Conservation (phyloP, 2,888 invertebrate genomes). For the Uloborus plumipes region DNA sequence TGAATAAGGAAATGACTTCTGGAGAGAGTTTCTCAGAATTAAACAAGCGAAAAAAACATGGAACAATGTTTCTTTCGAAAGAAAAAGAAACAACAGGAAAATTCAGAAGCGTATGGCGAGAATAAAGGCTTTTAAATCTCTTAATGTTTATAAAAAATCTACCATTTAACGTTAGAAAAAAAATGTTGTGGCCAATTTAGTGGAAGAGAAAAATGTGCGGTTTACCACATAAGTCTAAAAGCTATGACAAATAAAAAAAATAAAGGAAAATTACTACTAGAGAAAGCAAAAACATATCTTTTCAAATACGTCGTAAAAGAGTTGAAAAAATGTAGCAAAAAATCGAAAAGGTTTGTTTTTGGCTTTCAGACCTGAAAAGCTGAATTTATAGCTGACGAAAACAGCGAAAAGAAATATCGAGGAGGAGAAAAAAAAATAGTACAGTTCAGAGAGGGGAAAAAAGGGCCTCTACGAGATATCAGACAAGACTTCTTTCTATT, state of each 20-base stretch:
- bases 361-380: constrained; percentile 11
- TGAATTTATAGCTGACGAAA: constrained; percentile 21
- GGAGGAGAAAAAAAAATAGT: background rate
- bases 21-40: too few relatives aligned
- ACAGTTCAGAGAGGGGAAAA: too few relatives aligned
- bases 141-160: too few relatives aligned
- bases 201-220: constrained; percentile 9
- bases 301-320: background rate
- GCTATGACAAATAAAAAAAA: constrained; percentile 6
- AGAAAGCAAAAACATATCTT: background rate
- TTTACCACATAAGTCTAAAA: background rate
- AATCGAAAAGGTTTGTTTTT: background rate
- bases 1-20: too few relatives aligned
- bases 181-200: constrained; percentile 8
- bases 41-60: too few relatives aligned
- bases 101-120: too few relatives aligned
- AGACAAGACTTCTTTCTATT: constrained; percentile 19
- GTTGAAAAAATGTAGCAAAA: background rate
- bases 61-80: too few relatives aligned
- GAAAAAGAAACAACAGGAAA: too few relatives aligned
- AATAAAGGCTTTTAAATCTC: too few relatives aligned
- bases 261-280: background rate
- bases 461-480: too few relatives aligned
- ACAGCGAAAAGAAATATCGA: background rate
- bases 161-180: background rate